Base-by-base conservation (phyloP, 2,113 vertebrate genomes). In the Eulemur macaco region DNA sequence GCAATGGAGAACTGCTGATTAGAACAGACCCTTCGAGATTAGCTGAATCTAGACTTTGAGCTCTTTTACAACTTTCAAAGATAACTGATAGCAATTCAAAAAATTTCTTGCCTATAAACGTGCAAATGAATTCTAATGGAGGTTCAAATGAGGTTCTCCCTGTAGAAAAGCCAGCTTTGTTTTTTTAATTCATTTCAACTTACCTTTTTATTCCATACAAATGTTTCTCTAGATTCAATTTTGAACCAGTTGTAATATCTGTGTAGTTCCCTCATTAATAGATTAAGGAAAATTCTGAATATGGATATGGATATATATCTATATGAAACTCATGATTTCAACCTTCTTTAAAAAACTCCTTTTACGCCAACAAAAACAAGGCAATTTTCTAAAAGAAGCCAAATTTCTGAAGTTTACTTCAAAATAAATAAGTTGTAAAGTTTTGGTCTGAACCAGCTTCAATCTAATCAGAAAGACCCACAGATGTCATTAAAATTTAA, bases 181-280 rank as follows among this genome's bases (percentile, higher is more conserved):
- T 27, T 45, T 94, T 94, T 89, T 76, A 86, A 74, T 90, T 89
- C 37, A 89, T 58, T 56, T 86, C 73, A 85, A 14, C 76, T 73
- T 86, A 58, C 10, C 20, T 94, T 71, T 95, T 71, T 89, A 86
- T 15, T 66, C 37, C 34, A 92, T 8, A 71, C 6, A 86, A 83
- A 58, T 87, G 58, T 34, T 69, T 94, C 39, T 68, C 27, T n/a
- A 21, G 1, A 86, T 73, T 78, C n/a, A n/a, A 42, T 69, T 78
- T 78, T 73, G 54, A 93, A 71, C 23, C 42, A 85, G 31, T 80
- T 92, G 4, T 90, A 92, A 94, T 14, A 84, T 37, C 39, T 87
- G 23, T 82, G 82, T 90, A 25, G 42, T 89, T 87, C 42, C 39
- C 8, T 94, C 74, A 77, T 80, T 74, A 85, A 74, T 42, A 37